phyloP scores from a whole-genome alignment of 2,113 vertebrate species.

The Bombycilla garrulus region DNA sequence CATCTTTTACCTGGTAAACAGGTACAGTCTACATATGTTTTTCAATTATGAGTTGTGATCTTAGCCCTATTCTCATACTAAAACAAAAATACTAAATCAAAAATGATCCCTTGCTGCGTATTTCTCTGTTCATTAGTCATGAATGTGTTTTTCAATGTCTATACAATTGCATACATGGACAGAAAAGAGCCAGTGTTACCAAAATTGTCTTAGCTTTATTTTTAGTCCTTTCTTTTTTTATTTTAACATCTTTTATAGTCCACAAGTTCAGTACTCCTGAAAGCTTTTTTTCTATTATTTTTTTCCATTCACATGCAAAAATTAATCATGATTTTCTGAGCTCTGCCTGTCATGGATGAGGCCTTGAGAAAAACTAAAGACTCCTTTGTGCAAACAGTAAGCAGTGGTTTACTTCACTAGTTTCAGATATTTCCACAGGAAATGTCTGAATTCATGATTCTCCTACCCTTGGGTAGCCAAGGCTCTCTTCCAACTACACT shows the following conservation, averaged over 20 bases:
- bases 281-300: background rate
- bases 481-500: background rate
- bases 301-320: background rate
- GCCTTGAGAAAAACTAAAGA: background rate
- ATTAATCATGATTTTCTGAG: background rate
- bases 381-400: background rate
- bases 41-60: background rate
- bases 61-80: background rate
- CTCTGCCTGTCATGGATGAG: rapidly evolving
- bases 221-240: background rate
- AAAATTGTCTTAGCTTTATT: background rate
- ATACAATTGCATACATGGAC: background rate
- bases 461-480: background rate
- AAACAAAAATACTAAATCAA: background rate
- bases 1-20: background rate
- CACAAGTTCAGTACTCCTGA: background rate
- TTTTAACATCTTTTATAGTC: background rate
- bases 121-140: background rate
- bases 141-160: background rate
- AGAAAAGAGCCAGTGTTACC: background rate
- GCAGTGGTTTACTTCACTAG: background rate
- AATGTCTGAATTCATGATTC: background rate
- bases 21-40: background rate
- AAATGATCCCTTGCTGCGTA: background rate
- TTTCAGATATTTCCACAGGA: background rate